phyloP scores from a whole-genome alignment of 1,140 invertebrate species.

The Euschistus heros region DNA sequence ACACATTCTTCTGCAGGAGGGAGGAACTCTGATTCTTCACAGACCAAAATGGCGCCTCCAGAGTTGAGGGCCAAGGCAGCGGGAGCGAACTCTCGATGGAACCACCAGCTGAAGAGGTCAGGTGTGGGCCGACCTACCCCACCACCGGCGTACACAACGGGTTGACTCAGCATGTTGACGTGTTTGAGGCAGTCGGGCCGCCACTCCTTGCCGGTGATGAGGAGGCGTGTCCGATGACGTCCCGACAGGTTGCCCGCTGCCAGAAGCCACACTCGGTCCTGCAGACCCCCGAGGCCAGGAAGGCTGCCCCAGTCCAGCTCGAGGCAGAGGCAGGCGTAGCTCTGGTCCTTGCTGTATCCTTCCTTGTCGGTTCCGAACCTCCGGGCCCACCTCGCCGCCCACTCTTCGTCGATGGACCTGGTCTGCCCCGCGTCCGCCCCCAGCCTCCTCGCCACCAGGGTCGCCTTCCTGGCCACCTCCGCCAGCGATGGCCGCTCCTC shows the following conservation, averaged over 20 bases:
- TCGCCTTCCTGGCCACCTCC: constrained; percentile 28
- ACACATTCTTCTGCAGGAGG: constrained; percentile 36
- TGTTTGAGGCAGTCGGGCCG: constrained; percentile 38
- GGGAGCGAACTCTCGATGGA: constrained; percentile 41
- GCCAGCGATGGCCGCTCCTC: not conserved
- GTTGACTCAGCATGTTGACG: constrained; percentile 45
- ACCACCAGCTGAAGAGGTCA: constrained; percentile 44
- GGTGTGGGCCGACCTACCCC: constrained; percentile 39
- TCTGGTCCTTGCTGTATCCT: constrained; percentile 36
- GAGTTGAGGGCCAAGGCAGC: constrained; percentile 41
- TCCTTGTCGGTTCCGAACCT: constrained; percentile 27
- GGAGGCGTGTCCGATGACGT: constrained; percentile 39
- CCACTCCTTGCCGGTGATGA: constrained; percentile 41
- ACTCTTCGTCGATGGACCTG: constrained; percentile 24
- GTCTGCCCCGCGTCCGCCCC: constrained; percentile 23
- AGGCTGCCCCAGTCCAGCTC: constrained; percentile 40
- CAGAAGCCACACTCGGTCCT: constrained; percentile 39
- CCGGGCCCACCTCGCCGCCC: constrained; percentile 27
- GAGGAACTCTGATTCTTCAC: constrained; percentile 36
- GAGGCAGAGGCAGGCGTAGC: constrained; percentile 39
- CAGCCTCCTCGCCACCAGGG: constrained; percentile 26
- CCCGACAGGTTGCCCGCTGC: constrained; percentile 41
- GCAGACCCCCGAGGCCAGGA: constrained; percentile 30
- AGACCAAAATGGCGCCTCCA: constrained; percentile 38
- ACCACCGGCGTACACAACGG: constrained; percentile 43